Conservation (phyloP, 2,888 invertebrate genomes). For the Trichacis sp. region DNA sequence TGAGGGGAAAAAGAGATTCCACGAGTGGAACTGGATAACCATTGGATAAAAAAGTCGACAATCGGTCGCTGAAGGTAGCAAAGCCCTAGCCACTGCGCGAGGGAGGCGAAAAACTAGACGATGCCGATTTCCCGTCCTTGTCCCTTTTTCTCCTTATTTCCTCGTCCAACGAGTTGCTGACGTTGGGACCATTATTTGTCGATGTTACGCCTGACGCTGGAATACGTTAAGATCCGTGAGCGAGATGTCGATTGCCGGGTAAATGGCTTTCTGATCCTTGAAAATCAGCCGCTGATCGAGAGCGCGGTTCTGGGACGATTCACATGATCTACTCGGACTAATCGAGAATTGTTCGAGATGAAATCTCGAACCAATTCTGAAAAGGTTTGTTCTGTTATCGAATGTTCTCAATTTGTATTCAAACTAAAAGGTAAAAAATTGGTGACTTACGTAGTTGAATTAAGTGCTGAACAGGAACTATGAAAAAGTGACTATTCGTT, state of each 20-base stretch:
- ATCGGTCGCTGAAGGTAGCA: conserved; percentile 38
- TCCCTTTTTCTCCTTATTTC: conserved; percentile 36
- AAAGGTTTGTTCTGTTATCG: no score
- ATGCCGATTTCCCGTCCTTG: conserved; percentile 15
- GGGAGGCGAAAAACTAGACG: conserved; percentile 20
- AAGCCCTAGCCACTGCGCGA: conserved; percentile 36
- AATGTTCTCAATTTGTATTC: no score
- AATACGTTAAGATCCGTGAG: conserved; percentile 50
- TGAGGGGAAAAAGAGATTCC: conserved; percentile 31
- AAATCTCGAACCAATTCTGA: no score
- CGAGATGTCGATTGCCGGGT: conserved; percentile 47
- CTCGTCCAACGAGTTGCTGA: conserved; percentile 55
- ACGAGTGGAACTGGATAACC: conserved; percentile 21
- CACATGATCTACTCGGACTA: conserved; percentile 33
- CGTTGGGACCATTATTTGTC: conserved; percentile 52
- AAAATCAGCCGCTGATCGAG: conserved; percentile 37
- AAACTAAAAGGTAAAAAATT: no score
- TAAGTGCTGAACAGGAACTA: no score
- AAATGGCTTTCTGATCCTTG: conserved; percentile 50
- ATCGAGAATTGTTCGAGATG: conserved; percentile 35
- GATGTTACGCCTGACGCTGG: conserved; percentile 45
- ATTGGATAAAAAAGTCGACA: conserved; percentile 30
- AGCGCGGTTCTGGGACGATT: conserved; percentile 22
- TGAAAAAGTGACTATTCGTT: no score
- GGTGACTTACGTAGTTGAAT: no score